Conservation (phyloP, 2,797 vertebrate genomes). For the Mionectes olivaceus region DNA sequence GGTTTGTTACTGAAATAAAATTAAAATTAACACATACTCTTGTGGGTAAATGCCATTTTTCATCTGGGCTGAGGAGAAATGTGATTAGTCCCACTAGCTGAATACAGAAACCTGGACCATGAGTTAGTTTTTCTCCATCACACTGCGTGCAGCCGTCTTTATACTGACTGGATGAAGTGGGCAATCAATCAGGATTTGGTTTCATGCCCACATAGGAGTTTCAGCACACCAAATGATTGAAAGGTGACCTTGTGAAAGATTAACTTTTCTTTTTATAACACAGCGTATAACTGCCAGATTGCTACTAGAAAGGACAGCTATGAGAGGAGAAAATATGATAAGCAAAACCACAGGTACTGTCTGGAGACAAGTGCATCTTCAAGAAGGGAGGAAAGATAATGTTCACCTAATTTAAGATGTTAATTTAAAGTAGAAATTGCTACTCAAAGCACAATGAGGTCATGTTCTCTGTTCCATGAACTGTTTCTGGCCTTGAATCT, state of each 20-base stretch:
- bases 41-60: not conserved
- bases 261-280: not conserved
- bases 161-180: not conserved
- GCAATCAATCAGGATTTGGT: not conserved
- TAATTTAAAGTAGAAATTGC: not conserved
- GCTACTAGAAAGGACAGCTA: not conserved
- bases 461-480: not conserved
- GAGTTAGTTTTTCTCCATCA: not conserved
- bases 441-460: not conserved
- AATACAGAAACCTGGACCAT: not conserved
- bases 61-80: not conserved
- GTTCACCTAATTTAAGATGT: not conserved
- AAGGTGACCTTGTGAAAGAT: not conserved
- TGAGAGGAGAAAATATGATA: not conserved
- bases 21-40: fast-evolving
- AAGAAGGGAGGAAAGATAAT: not conserved
- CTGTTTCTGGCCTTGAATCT: not conserved
- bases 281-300: not conserved
- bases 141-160: not conserved
- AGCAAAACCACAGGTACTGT: not conserved
- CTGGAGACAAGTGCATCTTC: not conserved
- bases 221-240: not conserved
- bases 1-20: not conserved
- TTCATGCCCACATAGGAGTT: not conserved
- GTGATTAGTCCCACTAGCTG: not conserved